phyloP scores from a whole-genome alignment of 2,888 invertebrate species.

The Bedellia somnulentella region DNA sequence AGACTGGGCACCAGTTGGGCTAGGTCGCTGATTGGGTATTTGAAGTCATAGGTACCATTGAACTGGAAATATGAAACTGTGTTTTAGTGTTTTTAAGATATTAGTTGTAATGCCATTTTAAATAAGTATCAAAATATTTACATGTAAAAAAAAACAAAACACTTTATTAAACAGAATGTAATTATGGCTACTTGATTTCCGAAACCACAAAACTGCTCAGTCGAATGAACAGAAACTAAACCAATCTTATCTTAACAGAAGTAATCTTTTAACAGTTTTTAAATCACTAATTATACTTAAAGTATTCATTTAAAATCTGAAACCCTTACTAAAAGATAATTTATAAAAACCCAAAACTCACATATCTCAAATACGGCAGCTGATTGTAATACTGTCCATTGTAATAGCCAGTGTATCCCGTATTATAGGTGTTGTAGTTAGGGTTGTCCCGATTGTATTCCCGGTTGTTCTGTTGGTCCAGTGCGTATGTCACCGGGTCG shows the following conservation, averaged over 20 bases:
- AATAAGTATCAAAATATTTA: too few species aligned
- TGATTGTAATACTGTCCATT: slow-evolving; percentile 42
- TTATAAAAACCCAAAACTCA: too few species aligned
- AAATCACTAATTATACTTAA: too few species aligned
- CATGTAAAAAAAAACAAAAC: too few species aligned
- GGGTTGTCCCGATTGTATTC: slow-evolving; percentile 16
- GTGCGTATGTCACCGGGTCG: slow-evolving; percentile 48
- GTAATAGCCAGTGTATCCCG: slow-evolving; percentile 19
- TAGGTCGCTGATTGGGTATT: slow-evolving; percentile 82
- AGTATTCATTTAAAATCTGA: too few species aligned
- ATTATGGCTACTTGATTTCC: too few species aligned
- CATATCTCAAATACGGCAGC: slow-evolving; percentile 73
- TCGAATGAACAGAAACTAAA: too few species aligned
- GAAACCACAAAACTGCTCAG: too few species aligned
- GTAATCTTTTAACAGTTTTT: too few species aligned
- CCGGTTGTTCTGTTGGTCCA: slow-evolving; percentile 8
- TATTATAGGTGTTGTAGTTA: slow-evolving; percentile 23
- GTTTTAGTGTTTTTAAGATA: slow-evolving; percentile 4
- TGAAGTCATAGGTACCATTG: slow-evolving; percentile 85
- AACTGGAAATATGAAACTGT: slow-evolving; percentile 59
- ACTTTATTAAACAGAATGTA: too few species aligned
- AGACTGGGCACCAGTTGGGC: slow-evolving; percentile 65
- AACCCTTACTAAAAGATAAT: too few species aligned
- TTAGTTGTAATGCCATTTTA: slow-evolving; percentile 2
- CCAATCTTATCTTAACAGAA: too few species aligned